Base-by-base conservation (phyloP, 2,797 vertebrate genomes). In the Bovichtus variegatus region DNA sequence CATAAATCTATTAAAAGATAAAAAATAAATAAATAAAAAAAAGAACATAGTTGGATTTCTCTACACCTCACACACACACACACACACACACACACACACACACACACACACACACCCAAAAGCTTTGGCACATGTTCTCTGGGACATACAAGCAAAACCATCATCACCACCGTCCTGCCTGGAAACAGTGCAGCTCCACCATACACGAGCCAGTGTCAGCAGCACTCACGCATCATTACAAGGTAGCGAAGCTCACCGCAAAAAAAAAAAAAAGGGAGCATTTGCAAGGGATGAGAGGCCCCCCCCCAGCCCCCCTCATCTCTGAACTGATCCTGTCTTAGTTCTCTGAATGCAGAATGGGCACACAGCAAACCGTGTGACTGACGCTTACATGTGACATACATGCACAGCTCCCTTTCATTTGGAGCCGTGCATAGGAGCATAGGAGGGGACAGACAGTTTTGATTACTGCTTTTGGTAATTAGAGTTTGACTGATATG, bases 41-140 rank as follows among this genome's bases (percentile, higher is more conserved):
- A 91, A 94, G 94, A 94, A 93, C 91, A 94, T 91, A 71, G 93
- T 94, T 94, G 92, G 92, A 95, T 96, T 95, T 95, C 55, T 76
- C 51, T 65, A 47, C 34, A 50, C 46, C 44, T n/a, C 65, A 53
- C 55, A 64, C 44, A 29, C 71, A 36, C 10, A 50, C 38, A 43
- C 74, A 55, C 38, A 64, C 71, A 67, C 74, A 73, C 65, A 51
- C 67, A 71, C 25, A 49, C 49, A 47, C 58, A 66, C 65, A 71
- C 31, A 54, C 54, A 51, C 34, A 57, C 65, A 53, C 55, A 64
- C 60, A 73, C 69, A 58, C 58, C 69, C 41, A 29, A 69, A 55
- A 43, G 43, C 15, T 57, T 50, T 72, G 77, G 71, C 85, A 87
- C 86, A 76, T 90, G 90, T 90, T 92, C 86, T 84, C 75, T 87